Base-by-base conservation (phyloP, 2,113 vertebrate genomes). In the Paramisgurnus dabryanus region DNA sequence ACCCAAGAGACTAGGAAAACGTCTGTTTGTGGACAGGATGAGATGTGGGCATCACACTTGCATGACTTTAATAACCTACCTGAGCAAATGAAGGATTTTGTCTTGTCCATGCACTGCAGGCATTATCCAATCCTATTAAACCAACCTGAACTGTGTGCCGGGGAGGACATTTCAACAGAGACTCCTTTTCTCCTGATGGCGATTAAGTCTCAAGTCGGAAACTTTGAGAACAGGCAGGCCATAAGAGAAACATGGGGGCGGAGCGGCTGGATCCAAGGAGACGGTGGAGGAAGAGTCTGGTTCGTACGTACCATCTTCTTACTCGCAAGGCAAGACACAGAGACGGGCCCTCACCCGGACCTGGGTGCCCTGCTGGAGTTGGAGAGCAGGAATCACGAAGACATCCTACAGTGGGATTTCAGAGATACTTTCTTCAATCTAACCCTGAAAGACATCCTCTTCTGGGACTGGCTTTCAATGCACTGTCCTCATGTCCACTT, bases 341-440 rank as follows among this genome's bases (percentile, higher is more conserved):
- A 86, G 15, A 87, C 88, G n/a, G 91, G 92, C 5, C 89, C 90
- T n/a, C 88, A 92, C 67, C 90, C 92, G 0, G 88, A 94, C 67
- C 88, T 94, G 5, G 81, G 79, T 5, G 85, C 84, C 12, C 90
- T 93, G 3, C 82, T 95, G 71, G 82, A 89, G 47, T 80, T 92
- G 7, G 94, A 95, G 81, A 93, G 85, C 80, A 78, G 75, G 13
- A 89, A 83, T 50, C 87, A 92, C 22, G 67, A 85, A 4, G 93
- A 95, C 63, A 92, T 95, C 72, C 87, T 95, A 0, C 91, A 91
- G 76, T 95, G 94, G 94, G 93, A 93, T 80, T 95, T 95, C 78
- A 84, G 74, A 58, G 94, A 95, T 80, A 89, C 91, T 2, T 95
- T 95, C 84, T 93, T 90, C 69, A 95, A 95, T 86, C 86, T 94